phyloP scores from a whole-genome alignment of 2,888 invertebrate species.

The Brachycybe producta region DNA sequence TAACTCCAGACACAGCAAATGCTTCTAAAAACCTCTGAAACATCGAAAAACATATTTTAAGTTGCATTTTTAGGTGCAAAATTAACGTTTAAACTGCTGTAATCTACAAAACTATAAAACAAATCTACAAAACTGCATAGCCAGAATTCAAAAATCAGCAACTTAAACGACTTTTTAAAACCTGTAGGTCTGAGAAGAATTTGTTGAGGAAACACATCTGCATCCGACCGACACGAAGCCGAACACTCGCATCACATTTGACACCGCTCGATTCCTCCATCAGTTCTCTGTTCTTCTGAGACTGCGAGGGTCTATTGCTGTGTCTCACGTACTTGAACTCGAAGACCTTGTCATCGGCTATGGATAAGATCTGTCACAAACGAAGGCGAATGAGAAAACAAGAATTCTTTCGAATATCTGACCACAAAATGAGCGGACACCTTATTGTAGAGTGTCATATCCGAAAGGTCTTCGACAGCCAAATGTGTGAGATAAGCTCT shows the following conservation, averaged over 20 bases:
- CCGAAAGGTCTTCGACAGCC: conserved; percentile 55
- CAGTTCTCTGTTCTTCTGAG: conserved; percentile 41
- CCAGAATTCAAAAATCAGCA: no score
- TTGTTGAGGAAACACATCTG: conserved; percentile 51
- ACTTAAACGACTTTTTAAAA: conserved; percentile 20
- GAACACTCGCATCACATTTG: conserved; percentile 55
- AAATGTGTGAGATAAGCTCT: conserved; percentile 53
- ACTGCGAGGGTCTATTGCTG: conserved; percentile 44
- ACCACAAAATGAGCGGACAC: conserved; percentile 33
- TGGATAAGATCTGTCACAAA: conserved; percentile 48
- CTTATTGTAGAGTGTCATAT: conserved; percentile 60
- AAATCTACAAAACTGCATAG: no score
- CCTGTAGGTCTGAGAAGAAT: conserved; percentile 35
- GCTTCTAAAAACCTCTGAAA: conserved; percentile 34
- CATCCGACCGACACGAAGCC: conserved; percentile 54
- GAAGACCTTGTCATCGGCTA: conserved; percentile 65
- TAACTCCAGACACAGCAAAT: conserved; percentile 29
- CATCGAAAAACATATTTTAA: not conserved
- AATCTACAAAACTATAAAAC: no score
- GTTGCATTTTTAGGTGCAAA: not conserved
- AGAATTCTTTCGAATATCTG: not conserved
- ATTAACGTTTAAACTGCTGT: no score
- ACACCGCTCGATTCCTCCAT: conserved; percentile 40
- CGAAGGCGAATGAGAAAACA: conserved; percentile 18
- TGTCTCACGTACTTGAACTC: conserved; percentile 64